Conservation (phyloP, 2,797 vertebrate species). For the Rachycentron canadum region DNA sequence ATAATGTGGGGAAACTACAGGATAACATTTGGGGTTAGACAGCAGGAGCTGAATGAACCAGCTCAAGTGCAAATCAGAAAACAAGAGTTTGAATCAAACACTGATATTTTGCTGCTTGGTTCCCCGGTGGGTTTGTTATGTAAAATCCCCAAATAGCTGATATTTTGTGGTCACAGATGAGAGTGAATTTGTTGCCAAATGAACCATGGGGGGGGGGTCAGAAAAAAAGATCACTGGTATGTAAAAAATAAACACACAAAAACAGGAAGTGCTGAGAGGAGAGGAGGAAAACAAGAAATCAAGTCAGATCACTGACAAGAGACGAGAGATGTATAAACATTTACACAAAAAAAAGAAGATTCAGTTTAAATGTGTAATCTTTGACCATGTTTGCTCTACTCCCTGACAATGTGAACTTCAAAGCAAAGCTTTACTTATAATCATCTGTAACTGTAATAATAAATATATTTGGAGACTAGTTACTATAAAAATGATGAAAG, state of each 20-base stretch:
- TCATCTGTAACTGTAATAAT: not conserved
- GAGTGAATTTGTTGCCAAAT: not conserved
- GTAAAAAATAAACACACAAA: constrained; percentile 1
- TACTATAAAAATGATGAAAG: not conserved
- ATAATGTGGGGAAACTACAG: constrained; percentile 5
- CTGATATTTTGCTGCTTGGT: constrained; percentile 14
- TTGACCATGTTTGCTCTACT: not conserved
- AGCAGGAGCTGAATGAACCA: constrained; percentile 1
- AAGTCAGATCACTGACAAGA: not conserved
- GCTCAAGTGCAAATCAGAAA: not conserved
- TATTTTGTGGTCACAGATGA: not conserved
- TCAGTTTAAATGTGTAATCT: not conserved
- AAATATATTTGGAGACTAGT: not conserved
- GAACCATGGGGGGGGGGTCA: not conserved
- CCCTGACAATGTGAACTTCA: not conserved
- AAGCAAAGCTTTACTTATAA: not conserved
- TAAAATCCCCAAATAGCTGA: not conserved
- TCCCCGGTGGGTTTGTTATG: not conserved
- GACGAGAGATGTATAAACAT: not conserved
- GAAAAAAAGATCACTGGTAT: not conserved
- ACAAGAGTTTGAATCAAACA: not conserved
- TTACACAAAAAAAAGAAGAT: not conserved
- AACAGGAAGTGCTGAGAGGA: not conserved
- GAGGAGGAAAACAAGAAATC: not conserved
- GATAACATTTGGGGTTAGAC: not conserved